Base-by-base conservation (phyloP, 1,140 invertebrate genomes). In the Acarapis woodi region DNA sequence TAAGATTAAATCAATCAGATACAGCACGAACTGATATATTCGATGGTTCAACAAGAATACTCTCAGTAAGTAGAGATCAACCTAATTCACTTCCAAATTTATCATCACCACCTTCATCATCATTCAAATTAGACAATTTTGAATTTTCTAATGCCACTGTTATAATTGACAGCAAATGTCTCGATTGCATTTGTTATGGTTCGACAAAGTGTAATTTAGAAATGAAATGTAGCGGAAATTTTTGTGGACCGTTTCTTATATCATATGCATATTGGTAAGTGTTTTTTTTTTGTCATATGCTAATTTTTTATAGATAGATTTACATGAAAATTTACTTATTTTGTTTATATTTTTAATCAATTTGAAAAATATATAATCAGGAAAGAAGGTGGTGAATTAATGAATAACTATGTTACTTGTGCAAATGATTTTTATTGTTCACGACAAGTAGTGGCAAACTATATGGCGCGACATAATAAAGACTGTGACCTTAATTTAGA, bases 11-110 rank as follows among this genome's bases (percentile, higher is more conserved):
- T n/a, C n/a, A n/a, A n/a, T n/a, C n/a, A n/a, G n/a, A n/a, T n/a
- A n/a, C n/a, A n/a, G n/a, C n/a, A n/a, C n/a, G n/a, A n/a, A n/a
- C n/a, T n/a, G n/a, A 26, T 26, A 26, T 26, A 8, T 26, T 8
- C n/a, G 8, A 8, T 26, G 8, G 16, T 6, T 8, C 15, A 32
- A 10, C 16, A 8, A 32, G 6, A 32, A 16, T 32, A 10, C 9
- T 32, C 15, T 10, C 9, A n/a, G 9, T n/a, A 8, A 32, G 8
- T 32, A 18, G n/a, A n/a, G n/a, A n/a, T n/a, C n/a, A n/a, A n/a
- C n/a, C n/a, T n/a, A 32, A 32, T 8, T 32, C 8, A n/a, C 16
- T 32, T 15, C 2, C n/a, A 34, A 16, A 26, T 85, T 23, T 63
- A 78, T 53, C 82, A 77, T 48, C 66, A 68, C 34, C 77, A n/a